Percentiles rank a stretch among this genome's conserved stretches.
phyloP scores from a whole-genome alignment of 2,888 invertebrate genomes.

The Eudasyphora cyanicolor region DNA sequence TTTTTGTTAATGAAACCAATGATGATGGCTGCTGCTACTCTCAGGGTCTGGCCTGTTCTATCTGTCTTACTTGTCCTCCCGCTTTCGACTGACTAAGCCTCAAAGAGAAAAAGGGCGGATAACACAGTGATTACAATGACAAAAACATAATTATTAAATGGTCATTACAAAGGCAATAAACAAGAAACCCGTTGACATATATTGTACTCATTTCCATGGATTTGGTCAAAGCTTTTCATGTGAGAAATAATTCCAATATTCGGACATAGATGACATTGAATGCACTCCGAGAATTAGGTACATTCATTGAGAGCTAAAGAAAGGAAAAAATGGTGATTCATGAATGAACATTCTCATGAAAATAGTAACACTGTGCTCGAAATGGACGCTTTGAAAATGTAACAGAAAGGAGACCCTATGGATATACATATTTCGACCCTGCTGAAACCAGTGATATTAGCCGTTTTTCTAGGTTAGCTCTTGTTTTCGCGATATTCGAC shows the following conservation, averaged over 20 bases:
- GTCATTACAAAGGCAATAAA: neutral
- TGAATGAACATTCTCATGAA: too few species aligned
- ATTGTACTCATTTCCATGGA: neutral
- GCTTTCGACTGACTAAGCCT: neutral
- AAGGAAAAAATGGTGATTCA: too few species aligned
- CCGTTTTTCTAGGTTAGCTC: too few species aligned
- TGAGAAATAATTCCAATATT: neutral
- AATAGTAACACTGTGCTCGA: too few species aligned
- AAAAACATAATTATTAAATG: conserved; percentile 18
- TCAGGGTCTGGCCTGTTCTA: neutral
- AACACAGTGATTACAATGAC: conserved; percentile 1
- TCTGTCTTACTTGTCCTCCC: neutral
- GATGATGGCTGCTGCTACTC: too few species aligned
- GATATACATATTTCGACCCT: too few species aligned
- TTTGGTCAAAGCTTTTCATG: neutral
- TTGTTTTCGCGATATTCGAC: too few species aligned
- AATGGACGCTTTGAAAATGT: too few species aligned
- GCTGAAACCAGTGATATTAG: too few species aligned
- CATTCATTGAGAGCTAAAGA: neutral
- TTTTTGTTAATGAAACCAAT: neutral
- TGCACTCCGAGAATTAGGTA: neutral
- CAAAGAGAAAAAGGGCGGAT: neutral
- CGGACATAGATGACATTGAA: neutral
- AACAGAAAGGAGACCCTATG: too few species aligned
- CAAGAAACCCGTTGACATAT: conserved; percentile 1